Conservation (phyloP, 2,888 invertebrate species). For the Caenorhabditis macrosperma region DNA sequence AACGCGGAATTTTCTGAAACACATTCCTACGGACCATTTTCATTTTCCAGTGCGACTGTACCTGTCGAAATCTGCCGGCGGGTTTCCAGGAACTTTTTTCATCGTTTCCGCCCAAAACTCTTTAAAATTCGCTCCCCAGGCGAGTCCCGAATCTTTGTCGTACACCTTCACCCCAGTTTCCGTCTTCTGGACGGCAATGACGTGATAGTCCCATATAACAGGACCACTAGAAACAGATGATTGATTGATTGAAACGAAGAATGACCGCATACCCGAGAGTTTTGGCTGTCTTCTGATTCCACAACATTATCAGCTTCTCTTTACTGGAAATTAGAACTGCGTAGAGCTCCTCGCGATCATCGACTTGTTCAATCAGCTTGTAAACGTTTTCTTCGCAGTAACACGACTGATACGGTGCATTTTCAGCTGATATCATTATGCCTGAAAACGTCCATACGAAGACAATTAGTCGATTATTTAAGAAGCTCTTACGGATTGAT, state of each 20-base stretch:
- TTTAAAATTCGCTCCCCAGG: conserved; percentile 47
- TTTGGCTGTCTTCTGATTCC: conserved; percentile 41
- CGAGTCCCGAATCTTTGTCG: conserved; percentile 60
- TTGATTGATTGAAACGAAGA: not conserved
- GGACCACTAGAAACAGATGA: conserved; percentile 35
- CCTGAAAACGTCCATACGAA: not conserved
- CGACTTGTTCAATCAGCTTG: conserved; percentile 27
- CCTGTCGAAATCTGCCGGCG: not conserved
- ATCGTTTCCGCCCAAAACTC: conserved; percentile 53
- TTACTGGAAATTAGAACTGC: conserved; percentile 65
- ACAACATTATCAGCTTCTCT: conserved; percentile 46
- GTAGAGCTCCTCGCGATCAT: conserved; percentile 16
- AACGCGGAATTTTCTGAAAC: conserved; percentile 61
- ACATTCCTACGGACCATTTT: not conserved
- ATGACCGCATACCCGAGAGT: not conserved
- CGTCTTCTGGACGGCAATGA: conserved; percentile 52
- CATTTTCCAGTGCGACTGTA: not conserved
- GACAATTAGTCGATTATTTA: not conserved
- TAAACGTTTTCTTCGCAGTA: conserved; percentile 72
- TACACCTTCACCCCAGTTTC: conserved; percentile 29
- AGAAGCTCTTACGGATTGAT: not conserved
- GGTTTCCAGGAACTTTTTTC: not conserved
- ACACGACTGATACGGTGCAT: conserved; percentile 48
- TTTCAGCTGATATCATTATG: conserved; percentile 3
- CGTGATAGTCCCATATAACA: conserved; percentile 72